Percentiles rank a stretch among this genome's conserved stretches.
Conservation (phyloP, 2,888 invertebrate genomes). For the Oxytorus armatus region DNA sequence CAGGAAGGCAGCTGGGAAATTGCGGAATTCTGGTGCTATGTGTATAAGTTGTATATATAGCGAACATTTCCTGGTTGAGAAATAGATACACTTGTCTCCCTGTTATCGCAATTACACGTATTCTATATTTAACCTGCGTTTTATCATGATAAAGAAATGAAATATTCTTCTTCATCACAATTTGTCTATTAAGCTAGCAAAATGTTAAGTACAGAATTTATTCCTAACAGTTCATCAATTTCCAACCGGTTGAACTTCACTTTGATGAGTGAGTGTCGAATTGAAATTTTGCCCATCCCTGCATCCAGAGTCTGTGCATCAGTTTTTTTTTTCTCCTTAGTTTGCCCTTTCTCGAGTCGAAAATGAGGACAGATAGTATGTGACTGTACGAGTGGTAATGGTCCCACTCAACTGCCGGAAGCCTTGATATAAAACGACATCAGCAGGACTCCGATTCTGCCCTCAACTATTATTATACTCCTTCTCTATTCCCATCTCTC, state of each 20-base stretch:
- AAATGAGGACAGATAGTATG: slow-evolving; percentile 2
- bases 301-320: slow-evolving; percentile 1
- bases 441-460: slow-evolving; percentile 49
- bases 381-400: slow-evolving; percentile 43
- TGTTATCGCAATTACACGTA: slow-evolving; percentile 29
- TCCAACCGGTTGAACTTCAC: too few species aligned
- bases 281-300: slow-evolving; percentile 2
- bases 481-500: slow-evolving; percentile 15
- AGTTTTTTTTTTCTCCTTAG: slow-evolving; percentile 5
- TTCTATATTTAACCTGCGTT: slow-evolving; percentile 12
- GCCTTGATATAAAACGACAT: slow-evolving; percentile 55
- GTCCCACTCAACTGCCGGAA: slow-evolving; percentile 59
- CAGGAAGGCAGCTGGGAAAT: slow-evolving; percentile 53
- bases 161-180: too few species aligned
- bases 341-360: slow-evolving; percentile 28
- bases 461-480: slow-evolving; percentile 9
- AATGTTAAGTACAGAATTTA: too few species aligned
- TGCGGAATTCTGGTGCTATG: slow-evolving; percentile 37
- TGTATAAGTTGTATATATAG: slow-evolving; percentile 12
- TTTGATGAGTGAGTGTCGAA: too few species aligned
- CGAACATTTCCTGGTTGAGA: slow-evolving; percentile 45
- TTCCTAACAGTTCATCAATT: too few species aligned
- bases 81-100: slow-evolving; percentile 44
- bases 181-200: too few species aligned
- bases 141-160: slow-evolving; percentile 2